Evolutionary conservation across 2,113 vertebrate genomes (phyloP).

Genomic region (Protobothrops mucrosquamatus): DNA sequence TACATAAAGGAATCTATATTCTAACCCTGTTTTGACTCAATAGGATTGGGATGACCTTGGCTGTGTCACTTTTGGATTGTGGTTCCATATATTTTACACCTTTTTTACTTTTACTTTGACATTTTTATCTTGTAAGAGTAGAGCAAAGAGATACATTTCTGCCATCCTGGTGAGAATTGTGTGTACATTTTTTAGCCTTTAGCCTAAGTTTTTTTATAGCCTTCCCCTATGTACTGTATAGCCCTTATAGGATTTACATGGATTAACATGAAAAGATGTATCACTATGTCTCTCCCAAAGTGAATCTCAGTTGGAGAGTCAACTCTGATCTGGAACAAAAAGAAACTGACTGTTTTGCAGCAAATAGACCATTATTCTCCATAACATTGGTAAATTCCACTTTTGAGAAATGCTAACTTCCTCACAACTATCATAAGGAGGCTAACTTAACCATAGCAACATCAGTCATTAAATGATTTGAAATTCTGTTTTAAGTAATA

Average conservation of each 20-base stretch:
- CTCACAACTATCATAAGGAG: neutral
- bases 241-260: neutral
- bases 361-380: neutral
- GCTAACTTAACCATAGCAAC: neutral
- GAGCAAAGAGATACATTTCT: neutral
- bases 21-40: neutral
- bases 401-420: neutral
- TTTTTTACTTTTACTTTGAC: neutral
- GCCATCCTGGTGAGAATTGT: neutral
- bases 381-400: neutral
- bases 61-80: neutral
- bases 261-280: neutral
- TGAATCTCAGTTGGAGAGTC: neutral
- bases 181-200: neutral
- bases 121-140: neutral
- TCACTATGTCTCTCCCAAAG: neutral
- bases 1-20: neutral
- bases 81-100: neutral
- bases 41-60: neutral
- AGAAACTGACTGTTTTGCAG: neutral
- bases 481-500: slow-evolving; percentile 26
- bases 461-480: slow-evolving; percentile 11
- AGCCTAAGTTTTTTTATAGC: neutral
- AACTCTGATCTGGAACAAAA: neutral
- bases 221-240: neutral